These are phyloP conservation scores for Hassar affinis DNA, from an alignment of 2,113 vertebrate species.

Conservation along the genomic window DNA sequence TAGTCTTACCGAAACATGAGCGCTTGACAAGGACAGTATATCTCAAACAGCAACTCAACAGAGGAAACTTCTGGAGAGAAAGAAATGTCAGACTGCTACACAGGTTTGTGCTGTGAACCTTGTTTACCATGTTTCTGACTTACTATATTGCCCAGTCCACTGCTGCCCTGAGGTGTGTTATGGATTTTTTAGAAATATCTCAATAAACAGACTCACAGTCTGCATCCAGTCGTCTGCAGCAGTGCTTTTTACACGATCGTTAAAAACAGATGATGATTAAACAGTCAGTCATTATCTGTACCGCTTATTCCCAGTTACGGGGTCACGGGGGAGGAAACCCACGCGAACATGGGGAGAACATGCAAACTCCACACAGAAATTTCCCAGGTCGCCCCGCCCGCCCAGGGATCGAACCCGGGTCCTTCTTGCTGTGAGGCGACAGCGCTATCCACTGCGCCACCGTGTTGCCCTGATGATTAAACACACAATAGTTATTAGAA, in stretches of 20 bases:
- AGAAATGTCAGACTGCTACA: constrained; percentile 3
- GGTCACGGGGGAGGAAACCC: too few species aligned
- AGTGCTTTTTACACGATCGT: not conserved
- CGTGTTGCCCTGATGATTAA: too few species aligned
- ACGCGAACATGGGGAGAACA: too few species aligned
- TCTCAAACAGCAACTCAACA: not conserved
- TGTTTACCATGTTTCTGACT: constrained; percentile 7
- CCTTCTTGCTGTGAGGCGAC: too few species aligned
- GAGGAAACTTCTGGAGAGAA: not conserved
- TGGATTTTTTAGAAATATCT: not conserved
- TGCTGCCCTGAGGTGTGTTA: not conserved
- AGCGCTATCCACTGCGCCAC: too few species aligned
- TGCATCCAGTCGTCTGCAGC: not conserved
- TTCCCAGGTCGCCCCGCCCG: too few species aligned
- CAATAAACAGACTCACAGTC: not conserved
- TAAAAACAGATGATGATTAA: not conserved
- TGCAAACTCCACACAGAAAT: too few species aligned
- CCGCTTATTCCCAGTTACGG: too few species aligned
- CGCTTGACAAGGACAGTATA: constrained; percentile 12
- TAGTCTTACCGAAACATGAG: constrained; percentile 4
- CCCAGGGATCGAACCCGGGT: too few species aligned
- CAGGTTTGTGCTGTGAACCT: not conserved
- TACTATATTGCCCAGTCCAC: not conserved
- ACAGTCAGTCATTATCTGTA: too few species aligned
- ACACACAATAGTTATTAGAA: too few species aligned